Evolutionary conservation across 2,888 invertebrate genomes (phyloP), one percentile per base, ranked within the genome.

Genomic region (Eurytoma adleriae): DNA sequence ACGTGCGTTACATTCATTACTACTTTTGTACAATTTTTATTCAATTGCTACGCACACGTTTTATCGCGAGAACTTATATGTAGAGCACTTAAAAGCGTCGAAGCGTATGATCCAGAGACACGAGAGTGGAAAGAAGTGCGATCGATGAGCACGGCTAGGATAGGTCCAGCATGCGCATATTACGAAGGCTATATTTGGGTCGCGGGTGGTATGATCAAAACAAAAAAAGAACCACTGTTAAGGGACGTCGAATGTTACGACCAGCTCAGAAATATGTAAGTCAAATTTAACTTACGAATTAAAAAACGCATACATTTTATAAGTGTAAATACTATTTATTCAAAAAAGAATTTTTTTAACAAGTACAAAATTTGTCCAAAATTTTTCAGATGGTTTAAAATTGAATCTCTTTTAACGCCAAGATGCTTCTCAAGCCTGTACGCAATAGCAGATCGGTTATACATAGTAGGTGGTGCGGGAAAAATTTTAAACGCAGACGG

Each of bases 101-200:
- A 95, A 87, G 92, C 90, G 82, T 95, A 93, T 84, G 93, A 94
- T 85, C 92, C 93, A 0, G 91, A 91, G 64, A 90, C 91, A 0
- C 92, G 93, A 0, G 89, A 90, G 0, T 95, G 95, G 95, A 91
- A 90, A 67, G 92, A 92, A 85, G 92, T 94, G 81, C 91, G 93
- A 1, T 90, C 94, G 0, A 92, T 95, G 93, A 88, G 91, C 30
- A 91, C 91, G 13, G 92, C 94, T 0, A 91, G 94, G 62, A 93
- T 94, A 91, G 94, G 94, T 2, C 91, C 93, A 52, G 94, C 94
- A 0, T 92, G 93, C 78, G 91, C 92, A 68, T 93, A 93, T 86
- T 94, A 93, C 88, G 91, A 93, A 48, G 93, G 94, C 84, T 92
- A 93, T 85, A 94, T 95, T 89, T 95, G 95, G 95, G 94, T 94